Evolutionary conservation across 2,888 invertebrate genomes (phyloP).

Genomic region (Rutpela maculata): DNA sequence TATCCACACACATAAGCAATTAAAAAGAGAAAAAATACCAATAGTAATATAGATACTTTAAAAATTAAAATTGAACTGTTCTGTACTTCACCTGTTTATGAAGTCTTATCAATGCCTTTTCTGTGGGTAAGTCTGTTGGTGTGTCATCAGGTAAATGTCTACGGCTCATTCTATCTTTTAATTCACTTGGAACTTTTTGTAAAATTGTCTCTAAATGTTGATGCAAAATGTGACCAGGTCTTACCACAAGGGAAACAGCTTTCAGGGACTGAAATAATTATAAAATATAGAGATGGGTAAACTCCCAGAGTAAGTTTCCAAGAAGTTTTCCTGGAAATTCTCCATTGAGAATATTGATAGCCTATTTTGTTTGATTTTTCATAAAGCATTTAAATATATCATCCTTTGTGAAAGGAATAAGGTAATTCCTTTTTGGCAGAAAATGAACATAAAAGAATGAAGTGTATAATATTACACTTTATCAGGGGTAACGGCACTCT

Average conservation of each 20-base stretch:
- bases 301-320: too few relatives aligned
- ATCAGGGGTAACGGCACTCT: too few relatives aligned
- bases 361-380: too few relatives aligned
- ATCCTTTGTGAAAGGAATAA: too few relatives aligned
- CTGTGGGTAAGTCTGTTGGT: constrained; percentile 82
- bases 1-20: too few relatives aligned
- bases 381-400: too few relatives aligned
- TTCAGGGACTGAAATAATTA: constrained; percentile 85
- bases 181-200: constrained; percentile 88
- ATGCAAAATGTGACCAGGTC: constrained; percentile 84
- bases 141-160: constrained; percentile 78
- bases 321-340: too few relatives aligned
- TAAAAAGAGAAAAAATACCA: not conserved
- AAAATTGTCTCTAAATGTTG: constrained; percentile 91
- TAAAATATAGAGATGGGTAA: constrained; percentile 28
- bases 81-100: constrained; percentile 85
- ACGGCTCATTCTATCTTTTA: constrained; percentile 84
- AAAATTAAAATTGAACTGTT: not conserved
- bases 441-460: too few relatives aligned
- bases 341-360: too few relatives aligned
- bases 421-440: too few relatives aligned
- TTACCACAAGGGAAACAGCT: constrained; percentile 86
- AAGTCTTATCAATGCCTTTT: constrained; percentile 90
- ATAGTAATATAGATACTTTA: not conserved
- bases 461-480: too few relatives aligned